These are phyloP conservation scores for Cataglyphis albicans DNA, from an alignment of 2,888 invertebrate species.

Conservation along the genomic window DNA sequence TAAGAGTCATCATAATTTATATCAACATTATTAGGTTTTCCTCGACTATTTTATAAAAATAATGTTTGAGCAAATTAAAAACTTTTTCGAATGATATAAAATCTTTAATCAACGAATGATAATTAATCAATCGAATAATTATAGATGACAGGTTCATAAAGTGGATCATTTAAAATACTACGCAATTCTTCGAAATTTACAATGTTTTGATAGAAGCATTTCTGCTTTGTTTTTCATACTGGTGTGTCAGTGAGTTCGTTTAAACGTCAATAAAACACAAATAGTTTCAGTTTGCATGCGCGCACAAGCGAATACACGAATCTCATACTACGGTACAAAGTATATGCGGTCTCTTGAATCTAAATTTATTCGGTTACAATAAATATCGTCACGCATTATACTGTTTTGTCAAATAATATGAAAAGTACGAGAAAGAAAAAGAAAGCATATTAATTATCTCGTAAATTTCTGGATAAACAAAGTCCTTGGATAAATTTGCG, in stretches of 20 bases:
- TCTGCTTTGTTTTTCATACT: conserved; percentile 62
- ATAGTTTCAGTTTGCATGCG: conserved; percentile 56
- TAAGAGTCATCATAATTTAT: conserved; percentile 9
- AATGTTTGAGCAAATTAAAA: conserved; percentile 23
- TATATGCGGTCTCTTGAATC: conserved; percentile 46
- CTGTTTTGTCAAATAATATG: conserved; percentile 3
- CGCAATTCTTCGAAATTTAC: conserved; percentile 35
- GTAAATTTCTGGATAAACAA: background rate
- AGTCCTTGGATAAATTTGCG: background rate
- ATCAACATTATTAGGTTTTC: conserved; percentile 2
- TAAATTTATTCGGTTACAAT: conserved; percentile 42
- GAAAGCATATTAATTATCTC: background rate
- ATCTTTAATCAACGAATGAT: conserved; percentile 50
- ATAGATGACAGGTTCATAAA: conserved; percentile 40
- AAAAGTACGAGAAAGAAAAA: background rate
- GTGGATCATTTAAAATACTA: conserved; percentile 54
- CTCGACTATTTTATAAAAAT: background rate
- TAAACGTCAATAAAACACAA: conserved; percentile 71
- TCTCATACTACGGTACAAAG: conserved; percentile 28
- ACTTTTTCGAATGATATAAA: conserved; percentile 39
- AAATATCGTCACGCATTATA: background rate
- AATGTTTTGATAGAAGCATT: conserved; percentile 56
- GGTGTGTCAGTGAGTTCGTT: conserved; percentile 63
- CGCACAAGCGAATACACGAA: conserved; percentile 51
- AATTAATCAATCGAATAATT: conserved; percentile 48